Evolutionary conservation across 2,113 vertebrate species (phyloP), one percentile per base, ranked within the genome.

Genomic region (Alosa alosa): DNA sequence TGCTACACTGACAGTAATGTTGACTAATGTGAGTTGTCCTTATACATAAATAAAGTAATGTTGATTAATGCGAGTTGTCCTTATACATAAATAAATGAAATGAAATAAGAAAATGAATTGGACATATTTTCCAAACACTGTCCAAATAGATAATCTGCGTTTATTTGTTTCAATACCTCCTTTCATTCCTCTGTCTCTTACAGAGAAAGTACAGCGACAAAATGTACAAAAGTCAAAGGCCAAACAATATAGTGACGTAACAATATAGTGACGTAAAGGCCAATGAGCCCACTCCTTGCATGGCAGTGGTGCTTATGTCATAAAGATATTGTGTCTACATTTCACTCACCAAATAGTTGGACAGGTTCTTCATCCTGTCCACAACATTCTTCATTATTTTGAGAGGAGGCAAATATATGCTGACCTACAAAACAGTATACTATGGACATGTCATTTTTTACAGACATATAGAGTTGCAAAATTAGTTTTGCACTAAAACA

Each of bases 291-390:
- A 44, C 41, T 44, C 41, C 11, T 31, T 3, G 47, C 11, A 49
- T 49, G 47, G 7, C 7, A 49, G 31, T 31, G 31, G 31, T 57
- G 60, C n/a, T 64, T 64, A 36, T 72, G 31, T 72, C 1, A 36
- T 72, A 13, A 13, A 7, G 9, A 25, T 11, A 25, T 31, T 2
- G 13, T 9, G 25, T 36, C 10, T 41, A 45, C 10, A 57, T 81
- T 17, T 41, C 60, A 6, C 93, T 92, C 91, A 99, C 98, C 89
- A 99, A 92, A 44, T 94, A 93, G 92, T 95, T 97, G 89, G 96
- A 97, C 89, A 99, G 95, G 89, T 99, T 99, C 91, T 96, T 99
- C 98, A 99, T 99, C 88, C 96, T 96, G 88, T 99, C 98, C 88
- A 99, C 96, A 0, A 99, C 94, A 86, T 94, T 98, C 93, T 96